These are phyloP conservation scores for Cheumatopsyche charites DNA, from an alignment of 1,140 invertebrate species.

Conservation along the genomic window DNA sequence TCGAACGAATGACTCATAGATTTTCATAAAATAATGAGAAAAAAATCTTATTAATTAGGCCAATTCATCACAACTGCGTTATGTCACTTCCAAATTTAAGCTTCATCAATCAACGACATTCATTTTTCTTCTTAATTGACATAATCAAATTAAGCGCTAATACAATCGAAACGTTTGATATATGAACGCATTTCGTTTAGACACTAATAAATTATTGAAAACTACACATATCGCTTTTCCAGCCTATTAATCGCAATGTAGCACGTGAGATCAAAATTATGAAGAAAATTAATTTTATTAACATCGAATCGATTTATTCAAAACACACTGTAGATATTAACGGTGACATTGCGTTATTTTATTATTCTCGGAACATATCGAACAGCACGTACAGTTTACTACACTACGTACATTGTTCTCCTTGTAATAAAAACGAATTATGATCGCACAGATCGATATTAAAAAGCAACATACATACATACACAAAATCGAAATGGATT, in stretches of 20 bases:
- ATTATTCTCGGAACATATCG: neutral
- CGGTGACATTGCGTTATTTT: neutral
- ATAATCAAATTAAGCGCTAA: conserved; percentile 13
- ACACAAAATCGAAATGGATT: conserved; percentile 1
- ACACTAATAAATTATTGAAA: neutral
- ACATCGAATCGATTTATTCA: no score
- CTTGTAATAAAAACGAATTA: neutral
- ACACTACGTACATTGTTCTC: neutral
- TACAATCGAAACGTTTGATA: conserved; percentile 8
- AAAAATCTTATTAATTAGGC: neutral
- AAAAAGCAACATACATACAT: neutral
- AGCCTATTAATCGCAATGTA: neutral
- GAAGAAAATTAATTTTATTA: no score
- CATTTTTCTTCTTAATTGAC: conserved; percentile 7
- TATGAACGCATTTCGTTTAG: neutral
- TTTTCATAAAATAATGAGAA: no score
- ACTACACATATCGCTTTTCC: neutral
- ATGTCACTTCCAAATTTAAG: neutral
- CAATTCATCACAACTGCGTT: neutral
- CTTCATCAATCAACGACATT: neutral
- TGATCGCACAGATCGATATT: neutral
- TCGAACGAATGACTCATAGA: no score
- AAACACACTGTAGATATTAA: no score
- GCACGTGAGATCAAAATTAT: no score
- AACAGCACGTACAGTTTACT: neutral